Conservation (phyloP, 2,113 vertebrate genomes). For the Panthera tigris region DNA sequence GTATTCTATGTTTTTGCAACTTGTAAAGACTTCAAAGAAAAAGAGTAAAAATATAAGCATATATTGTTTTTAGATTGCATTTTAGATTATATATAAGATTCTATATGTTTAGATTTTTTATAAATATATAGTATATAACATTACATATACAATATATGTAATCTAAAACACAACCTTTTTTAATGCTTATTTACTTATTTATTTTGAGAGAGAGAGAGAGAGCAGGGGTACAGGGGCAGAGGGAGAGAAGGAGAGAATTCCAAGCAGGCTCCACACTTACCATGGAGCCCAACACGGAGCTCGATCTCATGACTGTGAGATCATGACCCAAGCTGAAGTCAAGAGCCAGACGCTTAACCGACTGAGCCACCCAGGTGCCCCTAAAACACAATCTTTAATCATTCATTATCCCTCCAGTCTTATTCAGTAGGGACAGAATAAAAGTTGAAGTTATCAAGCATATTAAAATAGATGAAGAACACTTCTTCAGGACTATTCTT, state of each 20-base stretch:
- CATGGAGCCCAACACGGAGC: too few relatives aligned
- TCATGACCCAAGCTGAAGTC: too few relatives aligned
- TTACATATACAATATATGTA: neutral
- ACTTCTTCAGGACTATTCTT: neutral
- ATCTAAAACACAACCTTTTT: neutral
- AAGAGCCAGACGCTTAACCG: too few relatives aligned
- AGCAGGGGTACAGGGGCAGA: too few relatives aligned
- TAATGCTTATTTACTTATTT: too few relatives aligned
- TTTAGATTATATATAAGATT: neutral
- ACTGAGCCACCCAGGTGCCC: too few relatives aligned
- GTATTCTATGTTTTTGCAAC: neutral
- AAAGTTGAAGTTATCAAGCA: conserved; percentile 29
- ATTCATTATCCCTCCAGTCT: neutral
- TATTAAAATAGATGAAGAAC: conserved; percentile 46
- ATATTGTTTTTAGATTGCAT: neutral
- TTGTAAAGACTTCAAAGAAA: neutral
- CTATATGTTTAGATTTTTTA: neutral
- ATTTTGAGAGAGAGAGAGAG: too few relatives aligned
- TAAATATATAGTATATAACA: neutral
- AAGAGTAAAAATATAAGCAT: neutral
- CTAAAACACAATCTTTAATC: conserved; percentile 9
- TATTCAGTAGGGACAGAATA: neutral
- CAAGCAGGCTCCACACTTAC: too few relatives aligned
- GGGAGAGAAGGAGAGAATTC: too few relatives aligned
- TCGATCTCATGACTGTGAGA: too few relatives aligned